Conservation (phyloP, 2,113 vertebrate species). For the Trematocara marginatum region DNA sequence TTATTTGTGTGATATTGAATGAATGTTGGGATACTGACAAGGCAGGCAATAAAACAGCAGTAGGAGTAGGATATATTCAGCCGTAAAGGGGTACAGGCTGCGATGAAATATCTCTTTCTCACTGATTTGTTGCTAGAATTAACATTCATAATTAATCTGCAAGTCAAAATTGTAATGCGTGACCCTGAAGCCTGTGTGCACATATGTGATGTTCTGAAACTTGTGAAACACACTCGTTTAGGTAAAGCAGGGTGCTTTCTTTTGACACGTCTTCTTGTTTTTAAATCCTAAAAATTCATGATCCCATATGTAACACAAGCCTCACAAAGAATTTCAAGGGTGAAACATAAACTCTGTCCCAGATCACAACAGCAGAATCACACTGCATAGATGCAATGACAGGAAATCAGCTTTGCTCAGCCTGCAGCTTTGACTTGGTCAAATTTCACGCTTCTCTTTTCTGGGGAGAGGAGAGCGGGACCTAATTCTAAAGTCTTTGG, state of each 20-base stretch:
- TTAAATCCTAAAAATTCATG: not conserved
- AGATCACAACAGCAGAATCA: not conserved
- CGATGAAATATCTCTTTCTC: not conserved
- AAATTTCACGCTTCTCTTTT: slow-evolving; percentile 44
- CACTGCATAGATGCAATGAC: not conserved
- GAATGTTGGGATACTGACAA: not conserved
- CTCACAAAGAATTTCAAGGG: not conserved
- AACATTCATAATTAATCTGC: not conserved
- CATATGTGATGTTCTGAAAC: not conserved
- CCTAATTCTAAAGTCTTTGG: slow-evolving; percentile 14
- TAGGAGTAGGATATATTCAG: not conserved
- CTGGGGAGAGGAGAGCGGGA: not conserved
- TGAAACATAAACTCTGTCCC: not conserved
- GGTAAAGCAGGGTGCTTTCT: not conserved
- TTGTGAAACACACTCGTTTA: not conserved
- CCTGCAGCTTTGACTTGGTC: slow-evolving; percentile 28
- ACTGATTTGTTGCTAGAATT: not conserved
- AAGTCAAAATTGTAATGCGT: not conserved
- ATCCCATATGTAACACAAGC: not conserved
- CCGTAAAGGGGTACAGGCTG: not conserved
- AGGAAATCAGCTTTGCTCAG: slow-evolving; percentile 38
- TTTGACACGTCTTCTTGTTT: not conserved
- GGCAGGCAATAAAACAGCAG: not conserved
- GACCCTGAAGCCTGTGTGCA: not conserved
- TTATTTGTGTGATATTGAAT: not conserved